A percentile compares a stretch with the other conserved stretches of the same genome.
These are phyloP conservation scores for Thermophis baileyi DNA, from an alignment of 2,113 vertebrate genomes.

Conservation along the genomic window DNA sequence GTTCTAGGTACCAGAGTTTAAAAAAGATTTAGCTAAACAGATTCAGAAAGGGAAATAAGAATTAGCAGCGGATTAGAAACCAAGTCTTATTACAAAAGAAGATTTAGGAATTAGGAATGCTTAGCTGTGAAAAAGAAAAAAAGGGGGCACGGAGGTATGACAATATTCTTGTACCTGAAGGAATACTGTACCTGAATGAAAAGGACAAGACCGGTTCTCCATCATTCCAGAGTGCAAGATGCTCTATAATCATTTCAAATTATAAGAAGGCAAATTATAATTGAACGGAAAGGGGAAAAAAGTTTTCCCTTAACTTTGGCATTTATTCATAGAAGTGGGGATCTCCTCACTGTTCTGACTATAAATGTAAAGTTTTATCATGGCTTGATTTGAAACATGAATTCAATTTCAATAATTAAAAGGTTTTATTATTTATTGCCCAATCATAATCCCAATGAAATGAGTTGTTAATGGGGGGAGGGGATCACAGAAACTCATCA, in stretches of 20 bases:
- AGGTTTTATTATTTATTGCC: background rate
- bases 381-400: background rate
- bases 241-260: background rate
- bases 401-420: background rate
- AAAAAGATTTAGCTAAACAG: background rate
- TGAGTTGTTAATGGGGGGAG: background rate
- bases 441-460: background rate
- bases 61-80: background rate
- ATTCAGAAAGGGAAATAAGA: background rate
- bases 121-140: background rate
- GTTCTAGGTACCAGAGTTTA: background rate
- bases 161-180: background rate
- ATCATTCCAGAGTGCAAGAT: background rate
- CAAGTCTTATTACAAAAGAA: background rate
- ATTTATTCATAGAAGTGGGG: background rate
- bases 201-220: background rate
- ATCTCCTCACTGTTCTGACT: background rate
- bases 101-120: background rate
- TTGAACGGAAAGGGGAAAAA: background rate
- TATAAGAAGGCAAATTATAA: background rate
- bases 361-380: background rate
- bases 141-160: background rate
- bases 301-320: background rate
- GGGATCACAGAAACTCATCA: background rate
- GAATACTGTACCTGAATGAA: background rate